Evolutionary conservation across 2,888 invertebrate species (phyloP), one percentile per base, ranked within the genome.

Genomic region (Spatulosminthurus flaviceps): DNA sequence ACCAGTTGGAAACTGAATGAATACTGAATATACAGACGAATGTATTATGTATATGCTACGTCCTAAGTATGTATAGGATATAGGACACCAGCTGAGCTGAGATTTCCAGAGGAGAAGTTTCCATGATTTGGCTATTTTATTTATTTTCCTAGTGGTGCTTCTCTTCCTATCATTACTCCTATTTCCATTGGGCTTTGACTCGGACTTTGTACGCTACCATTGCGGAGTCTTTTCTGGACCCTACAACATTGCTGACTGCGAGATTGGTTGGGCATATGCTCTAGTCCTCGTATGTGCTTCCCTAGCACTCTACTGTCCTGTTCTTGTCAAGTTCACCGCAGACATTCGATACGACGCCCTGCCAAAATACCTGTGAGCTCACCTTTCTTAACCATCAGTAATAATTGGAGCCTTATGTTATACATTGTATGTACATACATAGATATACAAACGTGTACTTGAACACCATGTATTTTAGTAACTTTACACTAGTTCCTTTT

Each of bases 251-350:
- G 88, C 87, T 9, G 83, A 85, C 43, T 89, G 89, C 82, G 86
- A 87, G 70, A 82, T 89, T 26, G 89, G 88, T 41, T 88, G 89
- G 88, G 87, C 87, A 51, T 89, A 88, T 84, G 87, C 88, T 82
- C 85, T 89, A 61, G 88, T 87, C 28, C 87, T 88, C 21, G 87
- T 88, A 80, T 87, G 88, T 69, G 87, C 88, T 4, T 86, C 88
- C 0, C 83, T 88, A 28, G 87, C 88, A 7, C 86, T 88, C 81
- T 88, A 88, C 84, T 88, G 88, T 83, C 89, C 88, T 11, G 87
- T 88, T 67, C 86, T 89, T 22, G 87, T 87, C 72, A 86, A 86
- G 75, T 87, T 87, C 71, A 85, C 85, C 2, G 81, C 80, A 24
- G 80, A 82, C 64, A 77, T 81, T 67, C 80, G 77, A 22, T 81